Evolutionary conservation across 1,140 invertebrate genomes (phyloP), one percentile per base, ranked within the genome.

Genomic region (Drosophila punjabiensis): DNA sequence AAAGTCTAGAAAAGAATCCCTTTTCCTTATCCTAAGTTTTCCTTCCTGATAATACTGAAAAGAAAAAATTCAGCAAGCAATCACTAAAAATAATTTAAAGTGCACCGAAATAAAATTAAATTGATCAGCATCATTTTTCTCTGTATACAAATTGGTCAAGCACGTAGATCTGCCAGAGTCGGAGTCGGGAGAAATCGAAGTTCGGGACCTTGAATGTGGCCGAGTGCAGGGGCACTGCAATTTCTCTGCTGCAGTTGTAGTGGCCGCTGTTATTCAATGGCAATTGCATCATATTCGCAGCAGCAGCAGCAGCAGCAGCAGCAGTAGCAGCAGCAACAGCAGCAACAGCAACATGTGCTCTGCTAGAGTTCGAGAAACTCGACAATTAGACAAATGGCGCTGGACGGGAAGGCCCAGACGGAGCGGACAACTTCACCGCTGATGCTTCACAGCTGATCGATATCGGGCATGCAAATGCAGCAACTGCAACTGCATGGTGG

Each of bases 281-380:
- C 81, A 82, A 50, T 89, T 89, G 85, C 85, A 89, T 84, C 85
- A 84, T 81, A 37, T 33, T 37, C 14, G 24, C 41, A 48, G 65
- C 52, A 83, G 74, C n/a, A 28, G 10, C 28, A 45, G 28, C 33
- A 37, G 18, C 24, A 59, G 50, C 47, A 69, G 65, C 64, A 81
- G 75, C 64, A 81, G 80, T 47, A 63, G 53, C 13, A 65, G 60
- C 45, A 66, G 64, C n/a, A n/a, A n/a, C n/a, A n/a, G n/a, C 24
- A 24, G 24, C 24, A 24, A 3, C 63, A 81, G 80, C 52, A 66
- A 43, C 50, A 63, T 64, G 68, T 83, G 67, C 67, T 56, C 68
- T 68, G 43, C 37, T 28, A 67, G 76, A 84, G 88, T 91, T 91
- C 78, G 81, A 91, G 85, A 91, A 91, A 90, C 88, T 83, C 83